A percentile compares a stretch with the other conserved stretches of the same genome.
Conservation (phyloP, 2,797 vertebrate species). For the Heterohyrax brucei region DNA sequence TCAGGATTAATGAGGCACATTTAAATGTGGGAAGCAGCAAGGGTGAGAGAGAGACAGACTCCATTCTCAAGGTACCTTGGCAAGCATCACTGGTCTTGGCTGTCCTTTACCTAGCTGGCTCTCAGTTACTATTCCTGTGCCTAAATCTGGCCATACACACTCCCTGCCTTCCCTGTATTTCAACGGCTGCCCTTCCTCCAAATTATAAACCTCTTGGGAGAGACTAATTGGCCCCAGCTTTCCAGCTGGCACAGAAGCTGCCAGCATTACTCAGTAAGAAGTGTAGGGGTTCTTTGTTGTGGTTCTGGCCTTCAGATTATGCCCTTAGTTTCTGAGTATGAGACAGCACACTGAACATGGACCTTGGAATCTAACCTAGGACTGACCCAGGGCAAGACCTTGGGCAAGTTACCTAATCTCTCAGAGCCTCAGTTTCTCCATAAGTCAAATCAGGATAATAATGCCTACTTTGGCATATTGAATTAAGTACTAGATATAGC, state of each 20-base stretch:
- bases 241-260: not conserved
- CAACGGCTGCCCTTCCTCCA: not conserved
- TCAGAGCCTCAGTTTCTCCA: constrained; percentile 37
- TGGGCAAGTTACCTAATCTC: not conserved
- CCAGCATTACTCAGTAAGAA: not conserved
- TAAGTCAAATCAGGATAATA: constrained; percentile 7
- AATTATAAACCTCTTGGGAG: not conserved
- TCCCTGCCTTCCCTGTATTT: not conserved
- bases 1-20: not conserved
- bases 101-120: constrained; percentile 23
- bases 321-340: not conserved
- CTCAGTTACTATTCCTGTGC: not conserved
- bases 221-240: not conserved
- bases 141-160: not conserved
- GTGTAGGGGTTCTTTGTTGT: not conserved
- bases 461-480: not conserved
- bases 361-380: not conserved
- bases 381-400: not conserved
- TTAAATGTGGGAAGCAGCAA: not conserved
- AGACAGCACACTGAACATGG: not conserved
- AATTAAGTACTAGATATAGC: not conserved
- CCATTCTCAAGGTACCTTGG: not conserved
- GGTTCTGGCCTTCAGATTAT: not conserved
- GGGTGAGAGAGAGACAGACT: not conserved
- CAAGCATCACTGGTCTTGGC: not conserved